Percentiles rank a stretch among this genome's conserved stretches.
phyloP scores from a whole-genome alignment of 2,888 invertebrate species.

The Nebria brevicollis region DNA sequence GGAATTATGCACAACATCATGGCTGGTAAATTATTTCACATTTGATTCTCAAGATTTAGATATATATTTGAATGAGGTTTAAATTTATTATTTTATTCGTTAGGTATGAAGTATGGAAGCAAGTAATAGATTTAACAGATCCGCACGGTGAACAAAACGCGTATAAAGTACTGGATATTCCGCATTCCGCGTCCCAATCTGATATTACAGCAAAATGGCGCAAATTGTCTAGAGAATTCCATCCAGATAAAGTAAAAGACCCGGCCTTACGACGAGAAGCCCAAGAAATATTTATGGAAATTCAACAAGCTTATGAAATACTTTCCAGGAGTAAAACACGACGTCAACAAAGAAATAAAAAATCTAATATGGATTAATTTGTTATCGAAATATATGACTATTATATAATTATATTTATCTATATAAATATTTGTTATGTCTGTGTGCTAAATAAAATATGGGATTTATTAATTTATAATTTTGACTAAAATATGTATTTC shows the following conservation, averaged over 20 bases:
- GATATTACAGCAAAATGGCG: slow-evolving; percentile 88
- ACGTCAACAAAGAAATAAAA: slow-evolving; percentile 78
- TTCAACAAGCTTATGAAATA: slow-evolving; percentile 92
- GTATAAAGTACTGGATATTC: slow-evolving; percentile 81
- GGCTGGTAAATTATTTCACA: slow-evolving; percentile 73
- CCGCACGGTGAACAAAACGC: slow-evolving; percentile 92
- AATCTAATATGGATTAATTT: slow-evolving; percentile 61
- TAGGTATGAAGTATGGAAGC: slow-evolving; percentile 81
- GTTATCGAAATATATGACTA: slow-evolving; percentile 11
- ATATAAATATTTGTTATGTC: slow-evolving; percentile 8
- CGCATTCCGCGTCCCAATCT: slow-evolving; percentile 82
- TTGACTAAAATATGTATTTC: not conserved
- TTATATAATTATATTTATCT: not conserved
- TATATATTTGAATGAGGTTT: not conserved
- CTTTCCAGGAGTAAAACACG: slow-evolving; percentile 84
- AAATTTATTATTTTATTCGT: slow-evolving; percentile 51
- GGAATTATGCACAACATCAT: slow-evolving; percentile 81
- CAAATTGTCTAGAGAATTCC: slow-evolving; percentile 83
- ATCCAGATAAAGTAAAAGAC: slow-evolving; percentile 92
- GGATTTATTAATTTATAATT: not conserved
- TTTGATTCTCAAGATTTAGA: no score
- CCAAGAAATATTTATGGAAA: slow-evolving; percentile 90
- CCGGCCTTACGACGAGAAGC: slow-evolving; percentile 73
- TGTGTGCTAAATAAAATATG: slow-evolving; percentile 3
- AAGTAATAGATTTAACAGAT: slow-evolving; percentile 86